phyloP scores from a whole-genome alignment of 1,140 invertebrate species.

The Drosophila subobscura region DNA sequence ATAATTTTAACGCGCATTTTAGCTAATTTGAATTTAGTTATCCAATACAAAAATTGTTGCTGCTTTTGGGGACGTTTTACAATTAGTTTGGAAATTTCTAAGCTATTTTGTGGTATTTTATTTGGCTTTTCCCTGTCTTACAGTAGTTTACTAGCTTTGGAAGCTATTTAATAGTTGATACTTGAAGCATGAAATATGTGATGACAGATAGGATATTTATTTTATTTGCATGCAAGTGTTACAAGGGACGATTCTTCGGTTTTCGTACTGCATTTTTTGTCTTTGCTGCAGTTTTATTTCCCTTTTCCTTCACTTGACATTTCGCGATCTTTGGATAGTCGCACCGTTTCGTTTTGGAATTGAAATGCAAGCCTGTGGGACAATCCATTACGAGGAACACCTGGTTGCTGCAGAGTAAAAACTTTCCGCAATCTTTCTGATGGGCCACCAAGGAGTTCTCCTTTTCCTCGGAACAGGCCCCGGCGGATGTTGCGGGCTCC shows the following conservation, averaged over 20 bases:
- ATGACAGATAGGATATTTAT: slow-evolving; percentile 10
- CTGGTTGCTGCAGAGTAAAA: slow-evolving; percentile 65
- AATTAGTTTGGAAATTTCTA: neutral
- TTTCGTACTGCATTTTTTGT: slow-evolving; percentile 13
- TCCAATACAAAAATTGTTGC: too few relatives aligned
- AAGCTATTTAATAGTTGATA: too few relatives aligned
- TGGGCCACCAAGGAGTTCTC: slow-evolving; percentile 59
- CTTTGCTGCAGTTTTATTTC: slow-evolving; percentile 29
- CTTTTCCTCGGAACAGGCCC: slow-evolving; percentile 52
- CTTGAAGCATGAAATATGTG: neutral
- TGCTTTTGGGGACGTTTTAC: neutral
- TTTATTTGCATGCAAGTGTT: neutral
- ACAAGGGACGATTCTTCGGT: slow-evolving; percentile 9
- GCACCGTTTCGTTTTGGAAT: slow-evolving; percentile 50
- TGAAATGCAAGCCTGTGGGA: slow-evolving; percentile 73
- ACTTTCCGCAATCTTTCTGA: slow-evolving; percentile 61
- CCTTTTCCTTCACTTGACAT: slow-evolving; percentile 46
- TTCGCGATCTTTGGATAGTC: slow-evolving; percentile 72
- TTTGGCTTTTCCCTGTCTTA: too few relatives aligned
- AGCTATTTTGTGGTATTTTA: too few relatives aligned
- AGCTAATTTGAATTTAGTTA: neutral
- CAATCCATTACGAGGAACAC: slow-evolving; percentile 69
- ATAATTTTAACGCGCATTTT: slow-evolving; percentile 19
- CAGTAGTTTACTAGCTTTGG: too few relatives aligned
- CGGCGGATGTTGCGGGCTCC: slow-evolving; percentile 38